Conservation (phyloP, 2,888 invertebrate genomes). For the Choreutis nemorana region DNA sequence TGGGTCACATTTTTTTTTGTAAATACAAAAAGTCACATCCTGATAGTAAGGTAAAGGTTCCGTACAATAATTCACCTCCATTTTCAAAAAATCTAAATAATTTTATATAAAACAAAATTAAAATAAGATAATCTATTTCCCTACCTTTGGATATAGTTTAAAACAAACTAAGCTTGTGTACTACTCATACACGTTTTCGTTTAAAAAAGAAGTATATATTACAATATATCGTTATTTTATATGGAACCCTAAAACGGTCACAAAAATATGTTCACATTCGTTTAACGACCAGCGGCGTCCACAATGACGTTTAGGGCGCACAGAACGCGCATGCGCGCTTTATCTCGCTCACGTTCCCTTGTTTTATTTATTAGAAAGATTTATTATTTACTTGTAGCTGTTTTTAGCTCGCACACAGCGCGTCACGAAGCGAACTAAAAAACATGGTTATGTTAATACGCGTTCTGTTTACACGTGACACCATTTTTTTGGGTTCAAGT, state of each 20-base stretch:
- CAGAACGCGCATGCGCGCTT: conserved; percentile 55
- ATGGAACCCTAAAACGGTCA: conserved; percentile 31
- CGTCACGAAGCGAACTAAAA: conserved; percentile 59
- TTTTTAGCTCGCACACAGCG: conserved; percentile 61
- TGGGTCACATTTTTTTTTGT: conserved; percentile 25
- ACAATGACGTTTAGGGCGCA: conserved; percentile 60
- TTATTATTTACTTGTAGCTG: conserved; percentile 65
- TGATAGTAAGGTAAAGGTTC: too few species aligned
- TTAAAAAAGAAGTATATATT: too few species aligned
- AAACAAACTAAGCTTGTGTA: too few species aligned
- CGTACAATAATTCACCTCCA: too few species aligned
- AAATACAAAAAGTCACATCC: too few species aligned
- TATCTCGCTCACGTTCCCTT: conserved; percentile 62
- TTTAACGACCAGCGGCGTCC: conserved; percentile 56
- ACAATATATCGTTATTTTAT: too few species aligned
- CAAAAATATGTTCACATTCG: conserved; percentile 59
- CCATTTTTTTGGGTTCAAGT: conserved; percentile 28
- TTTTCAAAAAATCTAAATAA: too few species aligned
- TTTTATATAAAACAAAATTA: too few species aligned
- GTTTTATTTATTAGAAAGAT: conserved; percentile 67
- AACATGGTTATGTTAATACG: conserved; percentile 58
- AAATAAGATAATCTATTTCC: too few species aligned
- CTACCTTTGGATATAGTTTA: too few species aligned
- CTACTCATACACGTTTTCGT: too few species aligned
- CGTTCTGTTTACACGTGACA: conserved; percentile 47